phyloP scores from a whole-genome alignment of 1,140 invertebrate species.

The Trachelipus rathkii region DNA sequence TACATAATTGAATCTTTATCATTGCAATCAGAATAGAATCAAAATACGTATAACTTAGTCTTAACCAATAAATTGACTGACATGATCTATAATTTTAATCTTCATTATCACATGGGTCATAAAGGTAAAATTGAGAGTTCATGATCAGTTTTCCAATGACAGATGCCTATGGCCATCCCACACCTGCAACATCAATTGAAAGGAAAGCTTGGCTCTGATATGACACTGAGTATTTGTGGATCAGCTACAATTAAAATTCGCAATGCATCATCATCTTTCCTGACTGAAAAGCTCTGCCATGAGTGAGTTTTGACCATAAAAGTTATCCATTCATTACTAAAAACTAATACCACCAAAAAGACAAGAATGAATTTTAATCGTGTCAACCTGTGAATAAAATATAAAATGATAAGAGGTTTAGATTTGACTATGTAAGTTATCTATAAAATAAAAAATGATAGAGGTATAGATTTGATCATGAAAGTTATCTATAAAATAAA shows the following conservation, averaged over 20 bases:
- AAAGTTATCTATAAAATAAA: too few species aligned
- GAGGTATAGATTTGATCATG: too few species aligned
- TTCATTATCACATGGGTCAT: too few species aligned
- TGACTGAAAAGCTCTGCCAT: neutral
- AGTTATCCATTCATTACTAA: neutral
- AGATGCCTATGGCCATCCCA: constrained; percentile 82
- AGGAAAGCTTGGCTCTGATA: constrained; percentile 60
- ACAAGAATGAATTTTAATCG: neutral
- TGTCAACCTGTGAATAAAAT: neutral
- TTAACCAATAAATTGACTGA: too few species aligned
- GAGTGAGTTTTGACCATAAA: neutral
- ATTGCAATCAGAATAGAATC: too few species aligned
- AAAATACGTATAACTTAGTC: too few species aligned
- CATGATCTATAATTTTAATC: too few species aligned
- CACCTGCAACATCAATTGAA: constrained; percentile 56
- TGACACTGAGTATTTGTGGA: constrained; percentile 80
- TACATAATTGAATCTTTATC: too few species aligned
- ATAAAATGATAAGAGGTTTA: too few species aligned
- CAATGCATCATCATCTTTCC: constrained; percentile 19
- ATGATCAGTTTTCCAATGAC: neutral
- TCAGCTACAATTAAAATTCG: constrained; percentile 79
- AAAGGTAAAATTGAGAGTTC: too few species aligned
- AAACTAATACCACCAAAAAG: neutral
- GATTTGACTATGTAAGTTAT: too few species aligned
- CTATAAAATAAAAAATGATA: too few species aligned